Evolutionary conservation across 2,888 invertebrate species (phyloP).

Genomic region (Trissonchulus latispiculum): DNA sequence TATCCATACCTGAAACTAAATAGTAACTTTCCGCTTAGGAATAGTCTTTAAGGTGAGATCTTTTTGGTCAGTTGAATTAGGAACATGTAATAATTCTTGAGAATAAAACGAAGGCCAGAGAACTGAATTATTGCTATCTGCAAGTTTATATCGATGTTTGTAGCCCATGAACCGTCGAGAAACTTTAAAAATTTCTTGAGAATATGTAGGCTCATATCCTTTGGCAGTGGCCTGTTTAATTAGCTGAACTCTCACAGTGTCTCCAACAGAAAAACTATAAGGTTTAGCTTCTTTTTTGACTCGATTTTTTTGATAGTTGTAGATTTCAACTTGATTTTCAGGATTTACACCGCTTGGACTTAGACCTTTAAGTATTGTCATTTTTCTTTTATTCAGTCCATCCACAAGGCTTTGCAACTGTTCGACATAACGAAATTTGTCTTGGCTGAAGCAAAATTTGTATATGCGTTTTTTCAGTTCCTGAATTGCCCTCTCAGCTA

Average conservation of each 20-base stretch:
- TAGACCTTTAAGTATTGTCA: constrained; percentile 5
- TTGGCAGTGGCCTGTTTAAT: background rate
- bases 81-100: background rate
- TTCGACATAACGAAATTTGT: background rate
- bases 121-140: background rate
- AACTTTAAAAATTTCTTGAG: background rate
- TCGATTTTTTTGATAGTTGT: too few species aligned
- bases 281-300: too few species aligned
- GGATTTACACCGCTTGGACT: background rate
- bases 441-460: background rate
- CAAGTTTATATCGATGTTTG: background rate
- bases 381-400: background rate
- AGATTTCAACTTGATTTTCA: background rate
- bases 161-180: background rate
- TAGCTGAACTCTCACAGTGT: background rate
- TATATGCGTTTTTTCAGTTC: background rate
- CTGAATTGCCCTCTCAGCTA: background rate
- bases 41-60: too few species aligned
- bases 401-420: background rate
- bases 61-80: background rate
- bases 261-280: constrained; percentile 2
- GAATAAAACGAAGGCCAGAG: background rate
- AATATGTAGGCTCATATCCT: background rate
- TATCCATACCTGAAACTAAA: too few species aligned
- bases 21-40: too few species aligned